Evolutionary conservation across 2,113 vertebrate species (phyloP), one percentile per base, ranked within the genome.

Genomic region (Pao palembangensis): DNA sequence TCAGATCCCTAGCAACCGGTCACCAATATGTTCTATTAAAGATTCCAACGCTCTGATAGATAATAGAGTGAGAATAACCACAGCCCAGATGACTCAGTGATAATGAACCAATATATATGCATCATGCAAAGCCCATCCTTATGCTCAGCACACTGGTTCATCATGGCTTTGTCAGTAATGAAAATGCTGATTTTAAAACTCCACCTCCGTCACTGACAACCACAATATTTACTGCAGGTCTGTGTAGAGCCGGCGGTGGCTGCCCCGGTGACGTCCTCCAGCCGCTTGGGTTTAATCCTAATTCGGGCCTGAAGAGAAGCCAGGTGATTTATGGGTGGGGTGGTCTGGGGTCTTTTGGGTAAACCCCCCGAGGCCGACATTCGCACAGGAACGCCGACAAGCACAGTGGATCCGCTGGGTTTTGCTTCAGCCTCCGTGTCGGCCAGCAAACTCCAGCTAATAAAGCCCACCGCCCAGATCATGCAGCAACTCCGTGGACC

Each of bases 101-200:
- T 88, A 89, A 89, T 88, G 84, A 88, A 79, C 83, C 80, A 88
- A 85, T 88, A 87, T 89, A 88, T 88, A 89, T 89, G 88, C 86
- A 86, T 83, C 80, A 83, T 67, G 65, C 76, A 76, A 78, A 87
- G 79, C 53, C 54, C 61, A 75, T 78, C 78, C 79, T 82, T 75
- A 71, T 57, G 78, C 80, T 71, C 64, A 61, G 67, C 59, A 54
- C 69, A 71, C 68, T 74, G 76, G 62, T 76, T 78, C 78, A 76
- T 78, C 71, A 73, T 51, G 49, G 51, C 67, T 76, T 76, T 71
- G 70, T 63, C 67, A 70, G 72, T 73, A 80, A 74, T 78, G 64
- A 83, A 76, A 68, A 76, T 43, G 50, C 64, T 79, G 49, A 51
- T 5, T 6, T 14, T 38, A 18, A 55, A 63, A 68, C 57, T 61